These are phyloP conservation scores for Enhydra lutris DNA, from an alignment of 2,113 vertebrate genomes.

Conservation along the genomic window DNA sequence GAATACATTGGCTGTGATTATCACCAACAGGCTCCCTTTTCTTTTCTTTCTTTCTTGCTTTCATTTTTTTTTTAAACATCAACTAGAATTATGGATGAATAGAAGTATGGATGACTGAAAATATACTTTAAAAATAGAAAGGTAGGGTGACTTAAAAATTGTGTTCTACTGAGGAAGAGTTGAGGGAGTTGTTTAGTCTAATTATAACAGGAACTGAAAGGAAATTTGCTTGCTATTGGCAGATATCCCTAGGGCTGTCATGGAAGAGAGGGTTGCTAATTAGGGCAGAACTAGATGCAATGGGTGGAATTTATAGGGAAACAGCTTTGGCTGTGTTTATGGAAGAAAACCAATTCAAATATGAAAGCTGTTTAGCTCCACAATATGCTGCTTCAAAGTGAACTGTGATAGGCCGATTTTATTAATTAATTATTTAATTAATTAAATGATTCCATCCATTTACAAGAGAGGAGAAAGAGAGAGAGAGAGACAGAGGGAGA, in stretches of 20 bases:
- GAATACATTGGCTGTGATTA: not conserved
- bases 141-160: slow-evolving; percentile 20
- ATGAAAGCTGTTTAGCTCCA: not conserved
- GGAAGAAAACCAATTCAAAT: slow-evolving; percentile 40
- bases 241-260: slow-evolving; percentile 23
- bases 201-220: slow-evolving; percentile 45
- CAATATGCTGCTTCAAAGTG: not conserved
- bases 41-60: not conserved
- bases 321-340: not conserved
- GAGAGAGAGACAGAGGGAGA: too few species aligned
- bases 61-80: not conserved
- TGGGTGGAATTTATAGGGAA: slow-evolving; percentile 19
- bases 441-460: not conserved
- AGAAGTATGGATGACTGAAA: not conserved
- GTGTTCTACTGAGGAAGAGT: not conserved
- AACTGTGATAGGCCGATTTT: not conserved
- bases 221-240: slow-evolving; percentile 32
- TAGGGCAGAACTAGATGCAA: slow-evolving; percentile 39
- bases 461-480: not conserved
- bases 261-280: slow-evolving; percentile 56
- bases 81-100: not conserved
- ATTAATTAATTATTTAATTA: too few species aligned
- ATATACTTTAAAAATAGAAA: slow-evolving; percentile 24
- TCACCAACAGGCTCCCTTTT: not conserved
- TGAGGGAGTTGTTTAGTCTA: not conserved